A percentile compares a stretch with the other conserved stretches of the same genome.
These are phyloP conservation scores for Capra hircus DNA, from an alignment of 2,113 vertebrate genomes.

Conservation along the genomic window DNA sequence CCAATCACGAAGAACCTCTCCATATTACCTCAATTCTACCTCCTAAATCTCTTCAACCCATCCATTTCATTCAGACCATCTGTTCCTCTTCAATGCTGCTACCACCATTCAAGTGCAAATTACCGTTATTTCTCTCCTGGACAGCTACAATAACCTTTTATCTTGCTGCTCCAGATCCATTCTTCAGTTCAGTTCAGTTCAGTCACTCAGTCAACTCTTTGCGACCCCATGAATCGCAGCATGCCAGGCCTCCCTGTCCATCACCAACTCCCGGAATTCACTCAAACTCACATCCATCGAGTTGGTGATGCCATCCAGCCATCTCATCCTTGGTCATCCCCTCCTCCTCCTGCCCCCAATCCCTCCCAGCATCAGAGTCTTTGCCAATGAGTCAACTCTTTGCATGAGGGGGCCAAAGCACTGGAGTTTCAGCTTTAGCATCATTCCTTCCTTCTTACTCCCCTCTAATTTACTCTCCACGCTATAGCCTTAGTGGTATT, in stretches of 20 bases:
- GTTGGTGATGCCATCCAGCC: too few relatives aligned
- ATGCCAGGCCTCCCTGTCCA: too few relatives aligned
- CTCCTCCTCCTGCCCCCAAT: too few relatives aligned
- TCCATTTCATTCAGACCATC: background rate
- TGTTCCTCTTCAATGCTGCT: background rate
- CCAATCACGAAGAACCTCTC: background rate
- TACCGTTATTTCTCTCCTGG: background rate
- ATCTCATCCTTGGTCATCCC: too few relatives aligned
- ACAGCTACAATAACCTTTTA: slow-evolving; percentile 15
- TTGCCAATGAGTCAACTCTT: too few relatives aligned
- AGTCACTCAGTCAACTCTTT: too few relatives aligned
- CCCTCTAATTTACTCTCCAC: slow-evolving; percentile 1
- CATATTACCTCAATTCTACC: background rate
- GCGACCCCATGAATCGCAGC: too few relatives aligned
- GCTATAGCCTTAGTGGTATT: background rate
- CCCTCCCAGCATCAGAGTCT: too few relatives aligned
- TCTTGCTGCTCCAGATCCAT: background rate
- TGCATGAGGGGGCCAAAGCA: too few relatives aligned
- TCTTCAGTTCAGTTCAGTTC: background rate
- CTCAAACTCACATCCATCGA: too few relatives aligned
- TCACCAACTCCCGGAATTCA: too few relatives aligned
- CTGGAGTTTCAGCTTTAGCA: too few relatives aligned
- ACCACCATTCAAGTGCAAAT: background rate
- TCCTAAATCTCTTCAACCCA: slow-evolving; percentile 28
- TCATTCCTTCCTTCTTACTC: background rate